phyloP scores from a whole-genome alignment of 2,113 vertebrate species.

The Illadopsis cleaveri region DNA sequence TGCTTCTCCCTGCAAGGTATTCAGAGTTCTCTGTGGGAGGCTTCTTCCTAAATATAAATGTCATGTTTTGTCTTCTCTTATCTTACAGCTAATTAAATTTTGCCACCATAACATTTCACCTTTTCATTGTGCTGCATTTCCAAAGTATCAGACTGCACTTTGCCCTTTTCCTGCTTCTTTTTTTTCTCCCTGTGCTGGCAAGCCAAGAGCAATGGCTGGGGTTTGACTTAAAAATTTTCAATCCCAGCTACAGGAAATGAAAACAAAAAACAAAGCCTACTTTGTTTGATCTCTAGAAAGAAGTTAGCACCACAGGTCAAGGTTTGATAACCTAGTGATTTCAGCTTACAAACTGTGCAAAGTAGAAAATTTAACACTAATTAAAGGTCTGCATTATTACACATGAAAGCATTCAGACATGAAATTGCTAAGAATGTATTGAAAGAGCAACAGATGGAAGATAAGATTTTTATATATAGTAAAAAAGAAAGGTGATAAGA shows the following conservation, averaged over 20 bases:
- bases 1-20: background rate
- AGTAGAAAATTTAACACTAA: background rate
- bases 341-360: background rate
- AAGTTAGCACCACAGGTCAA: background rate
- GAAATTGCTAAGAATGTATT: background rate
- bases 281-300: background rate
- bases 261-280: background rate
- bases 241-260: background rate
- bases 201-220: background rate
- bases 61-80: conserved; percentile 33
- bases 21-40: conserved; percentile 9
- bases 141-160: background rate
- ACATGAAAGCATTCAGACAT: background rate
- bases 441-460: background rate
- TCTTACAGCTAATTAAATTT: conserved; percentile 44
- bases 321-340: background rate
- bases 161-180: background rate
- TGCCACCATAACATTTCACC: background rate
- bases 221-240: background rate
- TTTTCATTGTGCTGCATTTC: background rate
- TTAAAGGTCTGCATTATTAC: background rate
- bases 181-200: background rate
- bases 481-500: background rate
- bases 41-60: conserved; percentile 52
- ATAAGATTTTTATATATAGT: background rate